Evolutionary conservation across 2,888 invertebrate species (phyloP), one percentile per base, ranked within the genome.

Genomic region (Sepioteuthis lessoniana): DNA sequence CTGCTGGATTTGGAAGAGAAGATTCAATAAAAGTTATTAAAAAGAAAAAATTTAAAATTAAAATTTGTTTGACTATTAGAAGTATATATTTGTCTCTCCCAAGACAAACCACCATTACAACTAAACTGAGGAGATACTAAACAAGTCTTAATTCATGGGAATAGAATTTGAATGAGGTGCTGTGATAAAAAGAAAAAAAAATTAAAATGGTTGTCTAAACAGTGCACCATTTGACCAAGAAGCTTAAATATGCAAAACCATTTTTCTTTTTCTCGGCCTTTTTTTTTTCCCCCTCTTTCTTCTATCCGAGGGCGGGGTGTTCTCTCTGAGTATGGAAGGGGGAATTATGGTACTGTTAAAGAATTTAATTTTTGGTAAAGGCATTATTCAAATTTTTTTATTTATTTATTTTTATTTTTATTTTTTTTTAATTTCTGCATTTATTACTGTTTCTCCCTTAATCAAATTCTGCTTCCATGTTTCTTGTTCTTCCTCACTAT

Each of bases 21-120:
- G n/a, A 76, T 76, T 76, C 76, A 76, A 76, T 76, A 76, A 76
- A 76, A n/a, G n/a, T 76, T n/a, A 76, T 76, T 76, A n/a, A 76
- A 55, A 55, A 55, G 25, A 55, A 55, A 21, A 25, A 55, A 16
- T 47, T 60, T 31, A 76, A 76, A 76, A 76, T 76, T 8, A n/a
- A 76, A 76, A 76, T 76, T 76, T 76, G 76, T 76, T 76, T 76
- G 76, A 76, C 76, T 76, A 76, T 35, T 76, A 76, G 60, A 60
- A 47, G 47, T 47, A 47, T 47, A 19, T 42, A 19, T 47, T 47
- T 47, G 47, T 47, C 47, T 47, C 16, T 47, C 47, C 47, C 16
- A 47, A 60, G 76, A 76, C n/a, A 76, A 76, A n/a, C 31, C 76
- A 10, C 31, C 76, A 76, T 76, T 28, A 60, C 60, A 60, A 60